Percentiles rank a stretch among this genome's conserved stretches.
Evolutionary conservation across 2,888 invertebrate species (phyloP).

Genomic region (Lysandra coridon): DNA sequence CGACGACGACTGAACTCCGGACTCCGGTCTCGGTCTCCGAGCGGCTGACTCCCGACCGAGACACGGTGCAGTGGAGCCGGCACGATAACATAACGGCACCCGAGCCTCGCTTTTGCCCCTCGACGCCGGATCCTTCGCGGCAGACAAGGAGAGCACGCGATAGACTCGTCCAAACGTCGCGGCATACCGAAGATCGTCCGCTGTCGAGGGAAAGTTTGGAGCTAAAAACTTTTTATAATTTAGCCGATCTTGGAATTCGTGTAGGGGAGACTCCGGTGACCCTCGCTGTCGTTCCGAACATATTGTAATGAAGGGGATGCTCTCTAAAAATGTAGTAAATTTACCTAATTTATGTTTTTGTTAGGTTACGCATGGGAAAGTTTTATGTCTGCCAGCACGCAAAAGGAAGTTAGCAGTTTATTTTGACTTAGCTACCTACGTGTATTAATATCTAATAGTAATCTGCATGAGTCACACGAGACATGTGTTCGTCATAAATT

Average conservation of each 20-base stretch:
- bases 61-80: constrained; percentile 54
- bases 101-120: constrained; percentile 52
- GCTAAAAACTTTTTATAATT: constrained; percentile 79
- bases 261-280: constrained; percentile 72
- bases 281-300: constrained; percentile 72
- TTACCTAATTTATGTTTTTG: constrained; percentile 78
- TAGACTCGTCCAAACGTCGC: constrained; percentile 54
- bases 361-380: constrained; percentile 76
- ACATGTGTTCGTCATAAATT: constrained; percentile 60
- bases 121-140: constrained; percentile 47
- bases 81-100: constrained; percentile 50
- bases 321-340: constrained; percentile 71
- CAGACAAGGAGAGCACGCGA: constrained; percentile 59
- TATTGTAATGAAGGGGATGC: constrained; percentile 77
- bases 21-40: constrained; percentile 33
- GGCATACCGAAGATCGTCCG: constrained; percentile 59
- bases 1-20: constrained; percentile 61
- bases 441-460: constrained; percentile 65
- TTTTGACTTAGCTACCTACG: constrained; percentile 58
- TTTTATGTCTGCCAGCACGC: constrained; percentile 76
- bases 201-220: constrained; percentile 72
- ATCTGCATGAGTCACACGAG: constrained; percentile 60
- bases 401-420: constrained; percentile 73
- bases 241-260: constrained; percentile 63
- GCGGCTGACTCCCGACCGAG: constrained; percentile 37